Base-by-base conservation (phyloP, 2,888 invertebrate species). In the Seira sanloemensis region DNA sequence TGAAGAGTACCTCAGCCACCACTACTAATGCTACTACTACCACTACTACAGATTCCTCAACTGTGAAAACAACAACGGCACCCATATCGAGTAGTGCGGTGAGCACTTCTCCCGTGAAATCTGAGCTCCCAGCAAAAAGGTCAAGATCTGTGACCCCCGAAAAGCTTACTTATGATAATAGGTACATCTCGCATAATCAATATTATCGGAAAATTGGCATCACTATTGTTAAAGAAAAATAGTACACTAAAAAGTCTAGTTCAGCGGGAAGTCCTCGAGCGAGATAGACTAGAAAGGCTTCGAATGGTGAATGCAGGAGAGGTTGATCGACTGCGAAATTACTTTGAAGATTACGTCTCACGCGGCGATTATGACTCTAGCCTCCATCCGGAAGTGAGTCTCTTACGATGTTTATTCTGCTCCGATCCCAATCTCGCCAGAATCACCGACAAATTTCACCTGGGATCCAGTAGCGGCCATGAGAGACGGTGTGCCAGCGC, bases 171-270 rank as follows among this genome's bases (percentile, higher is more conserved):
- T 84, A 46, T 66, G 73, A 86, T 21, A 65, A 86, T 24, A 82
- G 86, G 16, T 94, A 94, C 87, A 96, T 97, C 96, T 96, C 97
- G 0, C 96, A 95, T 90, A n/a, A 96, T 97, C 88, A 96, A 97
- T 90, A 94, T 97, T n/a, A 97, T 97, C 89, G 96, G 96, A 89
- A 96, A 97, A 91, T 93, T 96, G 78, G 96, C 96, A 0, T 93
- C 94, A 0, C 91, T 95, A 37, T 92, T 93, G 68, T 91, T 89
- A 0, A 88, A 88, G 77, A 86, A 86, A 84, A 87, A 89, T 84
- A 86, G 76, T 12, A 65, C 86, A 18, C 74, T 89, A 25, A 87
- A 88, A 50, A 83, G 68, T 26, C 72, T 88, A 1, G 86, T 89
- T 18, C 76, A 78, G 7, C 27, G 87, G 9, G 88, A 88, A 83